phyloP scores from a whole-genome alignment of 2,113 vertebrate genomes.

The Ceyx melanurus region DNA sequence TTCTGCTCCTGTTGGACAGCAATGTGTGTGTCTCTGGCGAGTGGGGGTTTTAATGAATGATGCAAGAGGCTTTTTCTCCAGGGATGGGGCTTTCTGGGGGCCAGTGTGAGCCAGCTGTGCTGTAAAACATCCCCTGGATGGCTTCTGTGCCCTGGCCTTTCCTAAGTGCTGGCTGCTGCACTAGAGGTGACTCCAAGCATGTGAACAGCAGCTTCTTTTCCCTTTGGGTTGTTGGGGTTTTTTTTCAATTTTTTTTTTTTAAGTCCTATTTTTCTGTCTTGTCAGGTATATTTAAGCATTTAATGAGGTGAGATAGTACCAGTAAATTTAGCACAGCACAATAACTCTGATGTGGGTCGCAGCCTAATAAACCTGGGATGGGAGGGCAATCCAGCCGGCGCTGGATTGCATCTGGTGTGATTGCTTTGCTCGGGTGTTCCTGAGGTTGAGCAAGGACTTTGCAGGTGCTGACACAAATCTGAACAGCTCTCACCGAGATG shows the following conservation, averaged over 20 bases:
- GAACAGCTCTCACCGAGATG: neutral
- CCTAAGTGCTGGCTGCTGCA: neutral
- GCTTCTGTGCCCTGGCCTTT: neutral
- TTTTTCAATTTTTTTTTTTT: too few species aligned
- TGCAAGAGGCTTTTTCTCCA: neutral
- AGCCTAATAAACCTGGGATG: slow-evolving; percentile 71
- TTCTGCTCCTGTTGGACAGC: neutral
- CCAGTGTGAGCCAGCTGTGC: neutral
- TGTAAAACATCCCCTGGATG: neutral
- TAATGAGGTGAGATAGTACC: slow-evolving; percentile 80
- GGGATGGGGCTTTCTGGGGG: neutral
- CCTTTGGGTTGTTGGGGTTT: neutral
- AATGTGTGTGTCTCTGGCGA: neutral
- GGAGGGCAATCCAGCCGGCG: slow-evolving; percentile 37
- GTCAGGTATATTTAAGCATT: slow-evolving; percentile 81
- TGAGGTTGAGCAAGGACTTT: slow-evolving; percentile 72
- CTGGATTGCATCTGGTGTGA: slow-evolving; percentile 43
- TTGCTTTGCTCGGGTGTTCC: slow-evolving; percentile 64
- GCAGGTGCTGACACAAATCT: slow-evolving; percentile 12
- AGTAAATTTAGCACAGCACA: slow-evolving; percentile 78
- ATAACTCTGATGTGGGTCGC: slow-evolving; percentile 73
- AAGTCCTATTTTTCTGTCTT: slow-evolving; percentile 75
- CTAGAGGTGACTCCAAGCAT: slow-evolving; percentile 65
- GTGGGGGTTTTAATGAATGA: neutral
- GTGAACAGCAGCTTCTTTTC: slow-evolving; percentile 34